Percentiles rank a stretch among this genome's conserved stretches.
phyloP scores from a whole-genome alignment of 2,888 invertebrate genomes.

The Caenorhabditis sp. region DNA sequence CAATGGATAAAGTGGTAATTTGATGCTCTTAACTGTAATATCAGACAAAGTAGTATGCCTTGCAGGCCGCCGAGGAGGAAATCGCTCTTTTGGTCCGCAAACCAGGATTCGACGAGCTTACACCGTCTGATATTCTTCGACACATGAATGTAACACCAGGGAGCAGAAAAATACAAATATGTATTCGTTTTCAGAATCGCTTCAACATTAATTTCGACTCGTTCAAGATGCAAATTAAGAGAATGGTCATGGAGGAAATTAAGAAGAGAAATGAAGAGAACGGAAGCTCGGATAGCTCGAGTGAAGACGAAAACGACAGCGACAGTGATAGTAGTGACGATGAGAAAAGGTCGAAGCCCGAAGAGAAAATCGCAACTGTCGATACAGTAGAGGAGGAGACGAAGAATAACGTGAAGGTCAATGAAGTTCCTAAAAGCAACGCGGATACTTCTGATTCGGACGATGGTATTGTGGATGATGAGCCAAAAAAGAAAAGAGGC shows the following conservation, averaged over 20 bases:
- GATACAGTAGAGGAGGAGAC: too few relatives aligned
- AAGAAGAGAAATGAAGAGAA: constrained; percentile 22
- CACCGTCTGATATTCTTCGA: constrained; percentile 10
- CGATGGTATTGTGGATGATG: constrained; percentile 22
- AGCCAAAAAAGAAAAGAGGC: background rate
- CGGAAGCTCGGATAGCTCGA: constrained; percentile 13
- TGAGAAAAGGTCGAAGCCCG: background rate
- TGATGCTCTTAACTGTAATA: background rate
- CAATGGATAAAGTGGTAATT: constrained; percentile 44
- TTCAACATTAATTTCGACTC: constrained; percentile 44
- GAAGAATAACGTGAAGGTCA: background rate
- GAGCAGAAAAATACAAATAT: background rate
- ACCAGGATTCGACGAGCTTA: constrained; percentile 29
- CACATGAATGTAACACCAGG: constrained; percentile 34
- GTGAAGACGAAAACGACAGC: background rate
- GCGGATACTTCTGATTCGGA: constrained; percentile 34
- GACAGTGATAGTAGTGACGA: background rate
- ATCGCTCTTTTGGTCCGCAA: constrained; percentile 35
- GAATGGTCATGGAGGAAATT: constrained; percentile 26
- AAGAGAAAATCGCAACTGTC: too few relatives aligned
- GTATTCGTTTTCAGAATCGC: constrained; percentile 23
- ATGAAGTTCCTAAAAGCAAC: background rate
- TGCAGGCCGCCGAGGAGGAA: constrained; percentile 47
- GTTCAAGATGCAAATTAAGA: constrained; percentile 23
- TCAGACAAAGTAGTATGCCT: background rate